Conservation (phyloP, 2,797 vertebrate genomes). For the Chromobotia macracanthus region DNA sequence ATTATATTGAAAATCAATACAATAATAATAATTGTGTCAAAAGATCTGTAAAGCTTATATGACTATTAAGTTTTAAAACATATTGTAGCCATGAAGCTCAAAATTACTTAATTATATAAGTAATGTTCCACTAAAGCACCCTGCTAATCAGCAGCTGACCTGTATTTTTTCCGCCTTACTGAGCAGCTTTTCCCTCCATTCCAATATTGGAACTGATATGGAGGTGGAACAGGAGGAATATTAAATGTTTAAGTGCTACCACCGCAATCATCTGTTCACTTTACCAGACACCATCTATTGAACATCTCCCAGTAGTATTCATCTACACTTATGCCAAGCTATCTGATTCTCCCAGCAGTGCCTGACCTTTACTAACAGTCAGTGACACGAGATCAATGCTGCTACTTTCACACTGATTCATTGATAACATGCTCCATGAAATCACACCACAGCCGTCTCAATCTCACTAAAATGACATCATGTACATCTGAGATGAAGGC, state of each 20-base stretch:
- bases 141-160: slow-evolving; percentile 24
- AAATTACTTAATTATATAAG: slow-evolving; percentile 14
- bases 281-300: slow-evolving; percentile 23
- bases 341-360: slow-evolving; percentile 48
- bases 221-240: slow-evolving; percentile 5
- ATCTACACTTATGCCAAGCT: slow-evolving; percentile 52
- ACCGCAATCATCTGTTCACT: slow-evolving; percentile 6
- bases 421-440: slow-evolving; percentile 10
- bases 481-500: slow-evolving; percentile 7
- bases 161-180: slow-evolving; percentile 9
- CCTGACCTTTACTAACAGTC: slow-evolving; percentile 57
- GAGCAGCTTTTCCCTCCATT: neutral
- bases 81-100: neutral
- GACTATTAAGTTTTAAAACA: slow-evolving; percentile 3
- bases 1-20: neutral
- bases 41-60: neutral
- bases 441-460: slow-evolving; percentile 7
- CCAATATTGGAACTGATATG: slow-evolving; percentile 15
- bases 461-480: slow-evolving; percentile 3
- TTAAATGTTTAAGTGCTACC: slow-evolving; percentile 4
- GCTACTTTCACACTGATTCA: slow-evolving; percentile 36
- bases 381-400: slow-evolving; percentile 43
- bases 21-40: neutral
- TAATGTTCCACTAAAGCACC: slow-evolving; percentile 13
- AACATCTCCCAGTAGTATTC: slow-evolving; percentile 48